phyloP scores from a whole-genome alignment of 2,113 vertebrate genomes.

The Bos taurus region ARS-UCD2.0 NC_037330.1:15675001-15675500 shows the following conservation, averaged over 20 bases:
- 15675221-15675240: not conserved
- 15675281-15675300: not conserved
- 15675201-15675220: not conserved
- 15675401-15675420: not conserved
- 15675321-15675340: not conserved
- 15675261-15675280: not conserved
- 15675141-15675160: not conserved
- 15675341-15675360: not conserved
- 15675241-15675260: not conserved
- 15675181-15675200: not conserved
- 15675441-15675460: not conserved
- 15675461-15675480: not conserved
- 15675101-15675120: not conserved
- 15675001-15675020: not conserved
- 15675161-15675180: not conserved
- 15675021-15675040: not conserved
- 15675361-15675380: not conserved
- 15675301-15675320: not conserved
- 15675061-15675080: not conserved
- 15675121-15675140: not conserved
- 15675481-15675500: not conserved
- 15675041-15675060: not conserved
- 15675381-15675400: not conserved
- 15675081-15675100: not conserved
- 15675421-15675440: not conserved